phyloP scores from a whole-genome alignment of 2,113 vertebrate genomes.

The Prunella himalayana region DNA sequence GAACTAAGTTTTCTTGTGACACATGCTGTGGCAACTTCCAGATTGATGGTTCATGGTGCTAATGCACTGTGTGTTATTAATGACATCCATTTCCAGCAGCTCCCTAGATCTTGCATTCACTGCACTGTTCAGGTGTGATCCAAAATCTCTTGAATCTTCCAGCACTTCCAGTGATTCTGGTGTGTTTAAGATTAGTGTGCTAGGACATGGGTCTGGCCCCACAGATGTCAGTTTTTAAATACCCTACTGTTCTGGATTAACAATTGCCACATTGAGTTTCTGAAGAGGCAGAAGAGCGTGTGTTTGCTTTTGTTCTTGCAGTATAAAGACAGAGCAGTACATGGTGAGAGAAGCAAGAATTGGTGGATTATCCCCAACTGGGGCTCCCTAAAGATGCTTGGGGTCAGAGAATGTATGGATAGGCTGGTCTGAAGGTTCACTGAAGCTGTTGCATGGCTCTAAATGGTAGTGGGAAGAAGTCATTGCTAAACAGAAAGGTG shows the following conservation, averaged over 20 bases:
- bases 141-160: background rate
- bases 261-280: background rate
- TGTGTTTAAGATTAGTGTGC: background rate
- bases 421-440: background rate
- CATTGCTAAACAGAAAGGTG: background rate
- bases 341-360: background rate
- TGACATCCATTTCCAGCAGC: background rate
- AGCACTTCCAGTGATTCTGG: background rate
- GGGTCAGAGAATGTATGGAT: background rate
- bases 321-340: background rate
- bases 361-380: background rate
- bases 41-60: background rate
- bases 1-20: background rate
- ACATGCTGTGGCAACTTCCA: background rate
- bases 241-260: background rate
- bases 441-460: background rate
- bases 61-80: accelerated
- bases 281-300: background rate
- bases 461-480: background rate
- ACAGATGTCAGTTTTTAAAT: background rate
- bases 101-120: background rate
- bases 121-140: background rate
- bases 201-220: background rate
- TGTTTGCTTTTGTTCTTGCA: background rate
- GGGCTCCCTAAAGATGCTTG: background rate